Evolutionary conservation across 2,797 vertebrate genomes (phyloP), one percentile per base, ranked within the genome.

Genomic region (Selene dorsalis): DNA sequence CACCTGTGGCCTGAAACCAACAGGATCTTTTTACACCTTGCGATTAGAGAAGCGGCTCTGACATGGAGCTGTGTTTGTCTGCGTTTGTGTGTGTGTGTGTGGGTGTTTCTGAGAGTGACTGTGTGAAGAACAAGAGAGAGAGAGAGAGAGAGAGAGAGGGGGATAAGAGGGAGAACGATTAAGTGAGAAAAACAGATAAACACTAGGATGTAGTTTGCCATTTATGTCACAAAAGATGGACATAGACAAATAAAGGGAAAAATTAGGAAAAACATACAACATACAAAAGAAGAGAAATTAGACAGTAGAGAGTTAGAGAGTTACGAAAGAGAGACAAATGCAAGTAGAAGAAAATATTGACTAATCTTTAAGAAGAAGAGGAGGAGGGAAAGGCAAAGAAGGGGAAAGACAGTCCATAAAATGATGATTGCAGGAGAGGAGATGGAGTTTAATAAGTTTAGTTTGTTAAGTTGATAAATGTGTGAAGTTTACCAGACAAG

Each of bases 401-500:
- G 53, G 16, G 5, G 14, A 28, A 13, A 55, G 24, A 55, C 1
- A 6, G 11, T 4, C 13, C 13, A 13, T 1, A 53, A 53, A 53
- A 26, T 14, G 22, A 26, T 26, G 10, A 53, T 13, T 50, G 26
- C 9, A 17, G 57, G n/a, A 52, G 10, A 53, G 58, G 65, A 85
- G 50, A 77, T 74, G 59, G 45, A 80, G 55, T 28, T 38, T 22
- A 72, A 45, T 38, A 43, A 57, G 77, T 35, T 35, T 8, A 35
- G 32, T 35, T 35, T 35, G 7, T 5, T 60, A 84, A 71, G 64
- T 69, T 89, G 84, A 63, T 81, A 61, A 73, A 87, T 76, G 72
- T 39, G 70, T 75, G 62, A 8, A 2, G 10, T 68, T 39, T n/a
- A 48, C 82, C 52, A 85, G 87, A 86, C 83, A 92, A 92, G 89